Base-by-base conservation (phyloP, 2,888 invertebrate species). In the Drosophila multiciliata region DNA sequence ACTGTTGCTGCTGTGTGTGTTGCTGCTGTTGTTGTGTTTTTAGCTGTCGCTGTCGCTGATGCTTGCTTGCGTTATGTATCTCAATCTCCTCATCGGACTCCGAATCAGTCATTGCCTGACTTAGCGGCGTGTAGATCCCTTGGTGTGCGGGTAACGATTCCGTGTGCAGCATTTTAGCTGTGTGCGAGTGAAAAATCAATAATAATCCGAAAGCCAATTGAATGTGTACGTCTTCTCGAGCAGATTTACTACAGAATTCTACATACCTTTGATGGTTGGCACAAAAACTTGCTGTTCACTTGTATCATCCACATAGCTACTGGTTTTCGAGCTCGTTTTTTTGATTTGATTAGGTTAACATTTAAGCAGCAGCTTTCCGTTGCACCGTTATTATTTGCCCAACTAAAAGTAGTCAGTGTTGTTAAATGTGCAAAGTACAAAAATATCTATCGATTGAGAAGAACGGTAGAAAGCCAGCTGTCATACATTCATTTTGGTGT, bases 51-150 rank as follows among this genome's bases (percentile, higher is more conserved):
- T 74, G 67, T 66, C 77, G 45, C 45, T 45, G 75, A 69, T 80
- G 82, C 58, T 89, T 89, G 60, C 54, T 83, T 17, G 79, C 72
- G 78, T 90, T 88, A 42, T 88, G 87, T 53, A 88, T 88, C 59
- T 90, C 90, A 36, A 90, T 87, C 86, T 96, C 96, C 87, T 96
- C 96, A 87, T 96, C 96, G 0, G 96, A 96, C 86, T 96, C 96
- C 0, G 96, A 96, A 92, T 97, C 97, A 65, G 96, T 95, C 83
- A 97, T 94, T 78, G 95, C 95, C 93, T 97, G 97, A 75, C 96
- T 96, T 88, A 97, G 92, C 66, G 96, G 97, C 86, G 96, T 95
- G 92, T 97, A 97, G 87, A 95, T 95, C 81, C 94, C 94, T 92
- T 94, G 94, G 66, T 91, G 91, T 65, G 67, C 73, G 69, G 93